Evolutionary conservation across 2,797 vertebrate species (phyloP).

Genomic region (Acipenser oxyrinchus): DNA sequence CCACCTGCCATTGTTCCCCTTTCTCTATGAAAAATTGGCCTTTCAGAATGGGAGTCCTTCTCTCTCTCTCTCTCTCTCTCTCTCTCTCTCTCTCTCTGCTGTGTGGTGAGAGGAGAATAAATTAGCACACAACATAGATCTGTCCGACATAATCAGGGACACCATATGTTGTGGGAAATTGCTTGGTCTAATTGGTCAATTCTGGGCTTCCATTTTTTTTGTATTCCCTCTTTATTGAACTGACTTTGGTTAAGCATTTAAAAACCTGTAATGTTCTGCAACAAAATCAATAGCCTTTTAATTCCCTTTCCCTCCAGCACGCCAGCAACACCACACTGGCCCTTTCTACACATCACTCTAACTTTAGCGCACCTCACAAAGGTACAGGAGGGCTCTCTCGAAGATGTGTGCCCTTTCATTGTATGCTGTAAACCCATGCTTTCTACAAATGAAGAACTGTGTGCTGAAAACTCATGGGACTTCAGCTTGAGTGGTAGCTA

Average conservation of each 20-base stretch:
- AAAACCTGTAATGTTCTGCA: constrained; percentile 38
- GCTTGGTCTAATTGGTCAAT: constrained; percentile 42
- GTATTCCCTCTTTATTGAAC: constrained; percentile 34
- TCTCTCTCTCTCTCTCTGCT: no score
- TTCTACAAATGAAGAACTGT: no score
- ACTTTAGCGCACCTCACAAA: not conserved
- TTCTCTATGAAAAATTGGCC: no score
- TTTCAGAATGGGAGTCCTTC: no score
- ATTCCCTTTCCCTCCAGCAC: constrained; percentile 3
- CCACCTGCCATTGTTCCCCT: no score
- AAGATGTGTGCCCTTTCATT: no score
- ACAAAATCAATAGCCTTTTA: constrained; percentile 46
- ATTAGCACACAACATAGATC: not conserved
- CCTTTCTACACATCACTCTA: not conserved
- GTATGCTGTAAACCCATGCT: no score
- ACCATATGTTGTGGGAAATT: constrained; percentile 24
- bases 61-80: no score
- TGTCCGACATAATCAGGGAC: constrained; percentile 30
- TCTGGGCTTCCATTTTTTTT: constrained; percentile 32
- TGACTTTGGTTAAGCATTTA: constrained; percentile 43
- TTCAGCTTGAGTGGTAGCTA: no score
- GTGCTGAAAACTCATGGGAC: no score
- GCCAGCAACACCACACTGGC: not conserved
- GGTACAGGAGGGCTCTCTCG: no score
- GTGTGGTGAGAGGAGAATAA: not conserved